A percentile compares a stretch with the other conserved stretches of the same genome.
These are phyloP conservation scores for Stenotaenia linearis DNA, from an alignment of 2,888 invertebrate species.

Conservation along the genomic window DNA sequence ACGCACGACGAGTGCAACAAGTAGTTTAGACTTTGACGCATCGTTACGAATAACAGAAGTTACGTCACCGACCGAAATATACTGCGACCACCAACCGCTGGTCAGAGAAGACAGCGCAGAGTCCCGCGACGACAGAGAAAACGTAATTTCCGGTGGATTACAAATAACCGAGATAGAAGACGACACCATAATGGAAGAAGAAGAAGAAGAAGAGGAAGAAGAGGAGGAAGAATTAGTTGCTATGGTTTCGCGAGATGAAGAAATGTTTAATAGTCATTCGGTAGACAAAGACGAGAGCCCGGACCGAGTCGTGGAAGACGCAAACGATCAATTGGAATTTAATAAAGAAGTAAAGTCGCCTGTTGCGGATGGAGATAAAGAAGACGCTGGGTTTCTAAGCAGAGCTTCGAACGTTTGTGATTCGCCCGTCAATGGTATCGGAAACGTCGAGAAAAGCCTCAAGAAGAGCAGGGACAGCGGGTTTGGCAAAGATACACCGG, in stretches of 20 bases:
- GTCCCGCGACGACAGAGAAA: background rate
- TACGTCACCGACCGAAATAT: background rate
- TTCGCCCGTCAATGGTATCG: background rate
- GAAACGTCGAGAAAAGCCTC: background rate
- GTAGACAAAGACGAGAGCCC: background rate
- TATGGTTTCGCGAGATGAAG: background rate
- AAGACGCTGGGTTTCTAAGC: background rate
- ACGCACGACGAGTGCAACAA: background rate
- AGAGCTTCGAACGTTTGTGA: background rate
- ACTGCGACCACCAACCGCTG: background rate
- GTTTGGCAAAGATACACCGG: background rate
- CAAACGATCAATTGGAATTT: too few species aligned
- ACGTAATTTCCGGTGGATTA: background rate
- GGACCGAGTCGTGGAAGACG: too few species aligned
- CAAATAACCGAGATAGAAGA: slow-evolving; percentile 9
- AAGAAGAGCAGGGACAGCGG: background rate
- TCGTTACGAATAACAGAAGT: slow-evolving; percentile 20
- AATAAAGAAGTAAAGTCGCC: too few species aligned
- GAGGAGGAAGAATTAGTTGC: background rate
- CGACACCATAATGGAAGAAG: slow-evolving; percentile 18
- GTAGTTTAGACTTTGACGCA: background rate
- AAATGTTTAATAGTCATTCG: background rate
- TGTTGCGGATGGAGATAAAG: too few species aligned
- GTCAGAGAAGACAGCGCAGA: slow-evolving; percentile 4
- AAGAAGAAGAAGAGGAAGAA: background rate